phyloP scores from a whole-genome alignment of 64 coral and sea anemone genomes.

The Actinia equina region DNA sequence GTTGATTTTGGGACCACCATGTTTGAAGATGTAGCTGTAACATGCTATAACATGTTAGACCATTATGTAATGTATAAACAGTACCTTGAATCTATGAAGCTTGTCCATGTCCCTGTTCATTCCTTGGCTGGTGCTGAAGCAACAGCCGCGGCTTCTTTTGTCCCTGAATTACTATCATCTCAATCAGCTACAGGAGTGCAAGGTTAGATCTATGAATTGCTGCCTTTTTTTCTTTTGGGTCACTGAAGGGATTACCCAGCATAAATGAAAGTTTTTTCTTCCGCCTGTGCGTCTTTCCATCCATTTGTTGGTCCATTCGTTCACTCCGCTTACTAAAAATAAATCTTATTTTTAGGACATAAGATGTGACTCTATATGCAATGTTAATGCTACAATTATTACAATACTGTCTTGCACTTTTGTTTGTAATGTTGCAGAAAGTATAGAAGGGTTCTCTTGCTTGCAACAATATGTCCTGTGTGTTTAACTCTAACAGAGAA shows the following conservation, averaged over 20 bases:
- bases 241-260: too few relatives aligned
- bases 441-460: too few relatives aligned
- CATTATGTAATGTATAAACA: constrained; percentile 84
- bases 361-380: too few relatives aligned
- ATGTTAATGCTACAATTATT: too few relatives aligned
- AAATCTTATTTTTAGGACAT: too few relatives aligned
- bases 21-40: constrained; percentile 85
- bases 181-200: constrained; percentile 29
- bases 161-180: constrained; percentile 24
- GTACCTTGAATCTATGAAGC: constrained; percentile 88
- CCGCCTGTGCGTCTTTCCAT: not conserved
- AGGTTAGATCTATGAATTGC: constrained; percentile 20
- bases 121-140: not conserved
- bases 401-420: not conserved
- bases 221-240: not conserved
- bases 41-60: constrained; percentile 96
- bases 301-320: not conserved
- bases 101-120: constrained; percentile 77
- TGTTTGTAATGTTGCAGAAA: not conserved
- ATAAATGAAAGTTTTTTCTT: not conserved
- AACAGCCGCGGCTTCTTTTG: constrained; percentile 13
- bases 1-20: constrained; percentile 92
- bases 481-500: too few relatives aligned
- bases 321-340: not conserved
- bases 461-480: not conserved